These are phyloP conservation scores for Thaleichthys pacificus DNA, from an alignment of 2,797 vertebrate genomes.

Conservation along the genomic window DNA sequence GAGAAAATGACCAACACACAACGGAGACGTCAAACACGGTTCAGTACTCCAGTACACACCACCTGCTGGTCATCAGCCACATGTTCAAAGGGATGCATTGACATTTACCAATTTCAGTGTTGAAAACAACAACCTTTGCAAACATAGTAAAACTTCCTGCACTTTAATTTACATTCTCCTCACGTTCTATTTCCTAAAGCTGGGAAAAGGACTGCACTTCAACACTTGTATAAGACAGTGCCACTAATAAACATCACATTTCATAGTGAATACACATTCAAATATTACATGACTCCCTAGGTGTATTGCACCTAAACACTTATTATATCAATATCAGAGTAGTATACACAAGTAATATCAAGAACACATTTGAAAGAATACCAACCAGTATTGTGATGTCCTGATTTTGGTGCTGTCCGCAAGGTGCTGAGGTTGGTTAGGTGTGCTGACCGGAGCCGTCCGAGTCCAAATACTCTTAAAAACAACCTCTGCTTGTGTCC, in stretches of 20 bases:
- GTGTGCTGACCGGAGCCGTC: not conserved
- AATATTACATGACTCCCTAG: not conserved
- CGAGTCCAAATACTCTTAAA: not conserved
- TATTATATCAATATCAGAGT: conserved; percentile 7
- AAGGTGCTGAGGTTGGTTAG: conserved; percentile 18
- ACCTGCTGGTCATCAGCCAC: too few species aligned
- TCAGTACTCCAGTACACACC: not conserved
- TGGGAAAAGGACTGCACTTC: not conserved
- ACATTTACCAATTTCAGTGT: too few species aligned
- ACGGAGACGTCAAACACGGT: conserved; percentile 26
- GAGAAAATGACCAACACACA: conserved; percentile 6
- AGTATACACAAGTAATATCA: conserved; percentile 10
- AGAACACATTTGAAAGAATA: conserved; percentile 7
- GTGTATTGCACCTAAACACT: conserved; percentile 1
- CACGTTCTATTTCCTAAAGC: not conserved
- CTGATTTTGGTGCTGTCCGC: conserved; percentile 21
- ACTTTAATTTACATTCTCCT: not conserved
- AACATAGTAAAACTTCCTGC: too few species aligned
- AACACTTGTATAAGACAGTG: not conserved
- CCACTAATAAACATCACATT: not conserved
- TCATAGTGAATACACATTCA: not conserved
- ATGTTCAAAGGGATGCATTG: not conserved
- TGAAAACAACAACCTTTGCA: too few species aligned
- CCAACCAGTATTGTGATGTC: conserved; percentile 13
- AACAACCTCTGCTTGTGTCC: not conserved